phyloP scores from a whole-genome alignment of 2,888 invertebrate species.

The Drosophila basisetae region DNA sequence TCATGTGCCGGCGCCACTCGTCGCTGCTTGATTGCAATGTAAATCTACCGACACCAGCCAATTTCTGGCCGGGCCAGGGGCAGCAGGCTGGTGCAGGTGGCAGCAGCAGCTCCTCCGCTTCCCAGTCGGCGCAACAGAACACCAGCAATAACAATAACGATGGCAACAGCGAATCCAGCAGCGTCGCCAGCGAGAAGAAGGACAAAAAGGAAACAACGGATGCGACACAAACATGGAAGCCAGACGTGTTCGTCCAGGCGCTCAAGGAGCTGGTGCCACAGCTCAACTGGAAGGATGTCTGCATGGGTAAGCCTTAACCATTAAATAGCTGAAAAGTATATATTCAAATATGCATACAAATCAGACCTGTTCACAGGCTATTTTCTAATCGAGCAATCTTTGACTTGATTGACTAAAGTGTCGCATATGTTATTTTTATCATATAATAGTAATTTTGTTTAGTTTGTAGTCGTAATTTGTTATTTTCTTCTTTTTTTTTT shows the following conservation, averaged over 20 bases:
- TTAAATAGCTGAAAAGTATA: not conserved
- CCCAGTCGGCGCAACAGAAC: constrained; percentile 58
- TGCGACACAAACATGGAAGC: constrained; percentile 92
- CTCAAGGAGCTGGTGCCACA: constrained; percentile 94
- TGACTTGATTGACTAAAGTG: not conserved
- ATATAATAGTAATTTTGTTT: not conserved
- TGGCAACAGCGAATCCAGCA: constrained; percentile 60
- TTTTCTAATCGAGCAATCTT: constrained; percentile 3
- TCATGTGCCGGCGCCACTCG: constrained; percentile 93
- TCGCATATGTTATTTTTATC: not conserved
- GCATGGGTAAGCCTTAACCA: constrained; percentile 87
- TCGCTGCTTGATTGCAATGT: constrained; percentile 89
- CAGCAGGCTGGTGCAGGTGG: constrained; percentile 36
- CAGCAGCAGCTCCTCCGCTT: constrained; percentile 38
- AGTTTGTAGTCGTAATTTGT: not conserved
- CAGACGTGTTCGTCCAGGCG: constrained; percentile 96
- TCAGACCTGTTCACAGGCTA: not conserved
- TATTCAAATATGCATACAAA: not conserved
- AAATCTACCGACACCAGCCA: constrained; percentile 89
- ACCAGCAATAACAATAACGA: constrained; percentile 67
- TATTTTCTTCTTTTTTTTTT: constrained; percentile 1
- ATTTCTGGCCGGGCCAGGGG: constrained; percentile 87
- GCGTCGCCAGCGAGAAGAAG: constrained; percentile 67
- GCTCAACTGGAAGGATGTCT: constrained; percentile 96
- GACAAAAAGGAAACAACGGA: constrained; percentile 86